phyloP scores from a whole-genome alignment of 64 coral and sea anemone genomes.

The Pocillopora damicornis region DNA sequence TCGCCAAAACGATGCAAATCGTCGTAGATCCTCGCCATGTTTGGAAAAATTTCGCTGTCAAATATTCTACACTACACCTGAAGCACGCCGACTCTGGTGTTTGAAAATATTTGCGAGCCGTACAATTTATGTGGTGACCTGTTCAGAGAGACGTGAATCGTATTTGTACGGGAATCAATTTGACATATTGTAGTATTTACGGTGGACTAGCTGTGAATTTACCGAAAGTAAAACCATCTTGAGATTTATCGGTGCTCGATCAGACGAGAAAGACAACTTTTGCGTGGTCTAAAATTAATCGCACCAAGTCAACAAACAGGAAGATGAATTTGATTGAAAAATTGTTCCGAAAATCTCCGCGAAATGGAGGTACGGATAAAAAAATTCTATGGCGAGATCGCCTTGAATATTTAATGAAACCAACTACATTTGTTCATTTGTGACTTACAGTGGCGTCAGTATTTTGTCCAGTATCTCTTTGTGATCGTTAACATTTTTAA shows the following conservation, averaged over 20 bases:
- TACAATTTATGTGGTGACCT: background rate
- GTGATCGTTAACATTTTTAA: background rate
- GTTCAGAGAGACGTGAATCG: background rate
- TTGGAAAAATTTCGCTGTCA: constrained; percentile 1
- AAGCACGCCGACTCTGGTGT: background rate
- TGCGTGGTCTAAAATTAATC: background rate
- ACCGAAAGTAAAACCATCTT: background rate
- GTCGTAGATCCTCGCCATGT: background rate
- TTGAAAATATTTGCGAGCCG: background rate
- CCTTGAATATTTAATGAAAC: constrained; percentile 40
- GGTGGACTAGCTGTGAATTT: background rate
- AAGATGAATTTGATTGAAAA: constrained; percentile 73
- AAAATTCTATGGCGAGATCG: constrained; percentile 3
- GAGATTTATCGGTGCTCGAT: background rate
- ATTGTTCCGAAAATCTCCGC: constrained; percentile 40
- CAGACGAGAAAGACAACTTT: background rate
- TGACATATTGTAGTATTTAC: constrained; percentile 2
- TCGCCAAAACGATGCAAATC: constrained; percentile 3
- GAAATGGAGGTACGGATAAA: constrained; percentile 25
- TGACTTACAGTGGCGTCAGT: background rate
- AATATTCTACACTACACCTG: background rate
- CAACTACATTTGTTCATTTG: constrained; percentile 8
- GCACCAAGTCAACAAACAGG: background rate
- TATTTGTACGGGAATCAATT: background rate
- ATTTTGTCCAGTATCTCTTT: background rate